Conservation (phyloP, 1,140 invertebrate species). For the Papilio glaucus region DNA sequence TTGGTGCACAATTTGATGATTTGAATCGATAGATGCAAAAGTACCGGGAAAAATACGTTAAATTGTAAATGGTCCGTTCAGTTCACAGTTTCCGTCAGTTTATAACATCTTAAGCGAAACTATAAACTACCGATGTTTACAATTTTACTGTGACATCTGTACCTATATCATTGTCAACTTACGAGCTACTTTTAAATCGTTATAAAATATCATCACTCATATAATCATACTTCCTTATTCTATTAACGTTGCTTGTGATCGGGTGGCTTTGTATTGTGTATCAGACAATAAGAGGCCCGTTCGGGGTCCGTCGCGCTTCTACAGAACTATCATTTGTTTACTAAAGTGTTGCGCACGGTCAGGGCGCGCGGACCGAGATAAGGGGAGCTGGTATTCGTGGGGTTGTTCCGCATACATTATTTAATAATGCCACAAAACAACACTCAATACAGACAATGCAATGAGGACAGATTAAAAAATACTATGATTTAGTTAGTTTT, state of each 20-base stretch:
- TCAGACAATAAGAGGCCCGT: neutral
- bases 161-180: too few relatives aligned
- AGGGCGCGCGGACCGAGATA: conserved; percentile 21
- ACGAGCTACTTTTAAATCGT: too few relatives aligned
- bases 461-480: neutral
- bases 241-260: neutral
- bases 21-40: too few relatives aligned
- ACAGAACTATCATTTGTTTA: conserved; percentile 47
- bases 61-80: too few relatives aligned
- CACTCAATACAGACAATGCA: neutral
- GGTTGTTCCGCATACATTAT: conserved; percentile 59
- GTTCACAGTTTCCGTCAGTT: too few relatives aligned
- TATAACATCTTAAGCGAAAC: too few relatives aligned
- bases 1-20: too few relatives aligned
- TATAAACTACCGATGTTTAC: too few relatives aligned
- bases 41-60: too few relatives aligned
- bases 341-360: conserved; percentile 42
- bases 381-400: conserved; percentile 4
- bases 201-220: too few relatives aligned
- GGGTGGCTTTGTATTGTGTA: neutral
- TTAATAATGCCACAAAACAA: conserved; percentile 49
- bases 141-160: too few relatives aligned
- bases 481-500: neutral
- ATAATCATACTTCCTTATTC: neutral
- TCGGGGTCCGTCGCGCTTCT: conserved; percentile 39